A percentile compares a stretch with the other conserved stretches of the same genome.
phyloP scores from a whole-genome alignment of 2,797 vertebrate genomes.

The Sardinella longiceps region DNA sequence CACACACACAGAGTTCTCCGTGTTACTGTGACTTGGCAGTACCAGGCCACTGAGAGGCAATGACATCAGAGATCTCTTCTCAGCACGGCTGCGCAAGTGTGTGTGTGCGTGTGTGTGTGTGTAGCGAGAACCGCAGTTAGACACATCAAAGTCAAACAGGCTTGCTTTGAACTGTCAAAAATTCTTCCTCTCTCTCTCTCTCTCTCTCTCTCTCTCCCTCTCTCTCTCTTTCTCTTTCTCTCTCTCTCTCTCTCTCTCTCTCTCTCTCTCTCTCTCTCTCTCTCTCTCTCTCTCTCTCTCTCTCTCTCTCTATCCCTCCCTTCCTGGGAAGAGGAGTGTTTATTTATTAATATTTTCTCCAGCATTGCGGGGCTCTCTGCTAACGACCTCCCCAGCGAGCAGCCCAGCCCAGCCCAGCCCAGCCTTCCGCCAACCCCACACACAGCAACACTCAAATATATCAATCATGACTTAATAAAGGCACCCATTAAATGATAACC shows the following conservation, averaged over 20 bases:
- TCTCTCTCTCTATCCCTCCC: not conserved
- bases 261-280: slow-evolving; percentile 31
- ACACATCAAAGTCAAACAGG: slow-evolving; percentile 49
- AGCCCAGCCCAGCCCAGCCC: too few species aligned
- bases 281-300: slow-evolving; percentile 31
- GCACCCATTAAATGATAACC: not conserved
- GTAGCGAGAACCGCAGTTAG: not conserved
- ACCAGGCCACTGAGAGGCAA: slow-evolving; percentile 20
- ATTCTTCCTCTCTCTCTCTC: slow-evolving; percentile 33
- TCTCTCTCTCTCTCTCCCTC: slow-evolving; percentile 47
- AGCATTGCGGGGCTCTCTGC: not conserved
- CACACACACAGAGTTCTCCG: not conserved
- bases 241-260: slow-evolving; percentile 32
- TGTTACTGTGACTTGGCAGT: slow-evolving; percentile 18
- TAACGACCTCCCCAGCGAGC: too few species aligned
- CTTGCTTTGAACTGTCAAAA: slow-evolving; percentile 70
- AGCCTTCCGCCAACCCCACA: too few species aligned
- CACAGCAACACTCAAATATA: not conserved
- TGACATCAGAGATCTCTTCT: slow-evolving; percentile 51
- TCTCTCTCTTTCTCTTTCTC: slow-evolving; percentile 32
- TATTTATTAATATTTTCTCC: not conserved
- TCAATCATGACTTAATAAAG: slow-evolving; percentile 13
- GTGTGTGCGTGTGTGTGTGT: not conserved
- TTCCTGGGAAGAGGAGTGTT: slow-evolving; percentile 40
- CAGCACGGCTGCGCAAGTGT: not conserved